Base-by-base conservation (phyloP, 2,888 invertebrate species). In the Clanis bilineata region DNA sequence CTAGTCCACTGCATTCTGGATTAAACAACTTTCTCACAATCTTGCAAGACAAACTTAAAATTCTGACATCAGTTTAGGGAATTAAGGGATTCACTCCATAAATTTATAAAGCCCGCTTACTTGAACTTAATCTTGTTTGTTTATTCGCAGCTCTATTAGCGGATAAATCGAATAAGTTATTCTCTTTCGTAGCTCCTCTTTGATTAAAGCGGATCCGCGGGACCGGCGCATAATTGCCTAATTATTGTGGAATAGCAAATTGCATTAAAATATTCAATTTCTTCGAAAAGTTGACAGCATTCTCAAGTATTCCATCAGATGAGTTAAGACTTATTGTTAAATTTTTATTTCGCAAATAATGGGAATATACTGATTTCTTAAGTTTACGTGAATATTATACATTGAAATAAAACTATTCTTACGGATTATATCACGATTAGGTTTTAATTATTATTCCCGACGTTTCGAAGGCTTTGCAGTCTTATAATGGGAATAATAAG, bases 101-200 rank as follows among this genome's bases (percentile, higher is more conserved):
- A 86, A 88, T 78, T 79, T 80, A 84, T 85, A 80, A 87, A 81
- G 73, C 79, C 77, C 68, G 77, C 77, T 83, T 82, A 78, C 81
- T 78, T 72, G 71, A 72, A 76, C 76, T 80, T 85, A 88, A 88
- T 89, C 85, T 81, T 84, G 80, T 86, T 87, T 86, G 82, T 84
- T 86, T 86, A 88, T 80, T 83, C 79, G 72, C 75, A 77, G 82
- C 83, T 83, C 83, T 85, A 89, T 85, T 85, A 88, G 80, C 80
- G 83, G 79, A 80, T 83, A 86, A 88, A 85, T 85, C 78, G 80
- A 82, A 88, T 88, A 86, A 87, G 74, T 83, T 86, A 89, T 91
- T 90, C 90, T 79, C 85, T 90, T 89, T 88, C 73, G 74, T 72
- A 70, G 71, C 74, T 82, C 68, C 73, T 77, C 73, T 77, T 76